Conservation (phyloP, 2,888 invertebrate species). For the Ormyrus pomaceus region DNA sequence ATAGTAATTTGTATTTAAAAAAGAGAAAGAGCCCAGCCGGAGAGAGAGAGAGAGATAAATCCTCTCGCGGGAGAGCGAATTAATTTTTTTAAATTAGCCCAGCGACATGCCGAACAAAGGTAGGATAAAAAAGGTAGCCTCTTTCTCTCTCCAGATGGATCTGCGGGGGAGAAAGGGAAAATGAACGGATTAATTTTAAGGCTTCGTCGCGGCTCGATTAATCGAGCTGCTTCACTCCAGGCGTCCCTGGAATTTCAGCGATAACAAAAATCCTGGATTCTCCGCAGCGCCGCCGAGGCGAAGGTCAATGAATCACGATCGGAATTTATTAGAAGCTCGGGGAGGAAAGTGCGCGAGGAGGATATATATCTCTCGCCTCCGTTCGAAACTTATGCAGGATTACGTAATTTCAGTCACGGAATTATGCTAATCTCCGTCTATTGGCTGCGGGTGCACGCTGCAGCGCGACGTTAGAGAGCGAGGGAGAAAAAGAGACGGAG, state of each 20-base stretch:
- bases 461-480: neutral
- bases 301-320: constrained; percentile 56
- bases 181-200: constrained; percentile 8
- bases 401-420: constrained; percentile 56
- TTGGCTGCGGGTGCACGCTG: constrained; percentile 9
- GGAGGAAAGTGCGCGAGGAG: constrained; percentile 36
- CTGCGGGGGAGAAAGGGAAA: too few relatives aligned
- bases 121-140: neutral
- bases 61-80: constrained; percentile 32
- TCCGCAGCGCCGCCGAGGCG: constrained; percentile 20
- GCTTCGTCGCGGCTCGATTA: neutral
- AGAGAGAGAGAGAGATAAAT: constrained; percentile 15
- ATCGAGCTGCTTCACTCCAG: neutral
- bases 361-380: constrained; percentile 36
- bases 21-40: constrained; percentile 34
- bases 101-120: neutral
- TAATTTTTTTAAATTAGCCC: constrained; percentile 29
- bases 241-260: constrained; percentile 17
- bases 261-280: constrained; percentile 42
- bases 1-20: constrained; percentile 49
- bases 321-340: constrained; percentile 49
- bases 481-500: constrained; percentile 14
- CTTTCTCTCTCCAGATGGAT: neutral
- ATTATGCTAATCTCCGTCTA: constrained; percentile 50
- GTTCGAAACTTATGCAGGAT: constrained; percentile 45